phyloP scores from a whole-genome alignment of 2,797 vertebrate genomes.

The Mareca strepera region DNA sequence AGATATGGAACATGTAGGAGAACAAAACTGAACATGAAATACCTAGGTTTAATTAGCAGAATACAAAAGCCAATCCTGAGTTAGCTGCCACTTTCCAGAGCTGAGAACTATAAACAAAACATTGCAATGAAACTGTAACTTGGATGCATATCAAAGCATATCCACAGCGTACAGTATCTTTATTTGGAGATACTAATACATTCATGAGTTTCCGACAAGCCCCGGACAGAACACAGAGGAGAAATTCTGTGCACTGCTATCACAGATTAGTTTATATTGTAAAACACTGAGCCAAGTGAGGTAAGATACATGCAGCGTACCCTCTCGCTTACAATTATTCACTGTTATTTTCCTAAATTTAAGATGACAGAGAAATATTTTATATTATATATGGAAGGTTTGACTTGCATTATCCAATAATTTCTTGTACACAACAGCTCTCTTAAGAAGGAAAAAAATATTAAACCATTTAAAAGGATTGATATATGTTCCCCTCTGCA shows the following conservation, averaged over 20 bases:
- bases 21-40: not conserved
- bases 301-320: not conserved
- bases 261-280: rapidly evolving
- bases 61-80: not conserved
- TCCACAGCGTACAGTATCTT: not conserved
- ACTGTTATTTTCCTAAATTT: not conserved
- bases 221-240: not conserved
- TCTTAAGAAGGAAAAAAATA: not conserved
- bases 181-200: not conserved
- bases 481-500: not conserved
- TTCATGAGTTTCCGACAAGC: not conserved
- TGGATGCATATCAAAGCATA: not conserved
- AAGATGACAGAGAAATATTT: not conserved
- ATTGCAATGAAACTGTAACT: not conserved
- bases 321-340: not conserved
- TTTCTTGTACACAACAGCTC: not conserved
- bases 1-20: rapidly evolving
- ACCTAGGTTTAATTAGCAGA: not conserved
- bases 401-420: not conserved
- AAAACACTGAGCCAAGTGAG: not conserved
- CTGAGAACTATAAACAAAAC: not conserved
- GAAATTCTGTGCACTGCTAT: not conserved
- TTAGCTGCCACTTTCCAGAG: not conserved
- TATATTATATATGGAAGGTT: not conserved
- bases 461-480: not conserved